Evolutionary conservation across 2,797 vertebrate species (phyloP).

Genomic region (Rhinichthys osculus): DNA sequence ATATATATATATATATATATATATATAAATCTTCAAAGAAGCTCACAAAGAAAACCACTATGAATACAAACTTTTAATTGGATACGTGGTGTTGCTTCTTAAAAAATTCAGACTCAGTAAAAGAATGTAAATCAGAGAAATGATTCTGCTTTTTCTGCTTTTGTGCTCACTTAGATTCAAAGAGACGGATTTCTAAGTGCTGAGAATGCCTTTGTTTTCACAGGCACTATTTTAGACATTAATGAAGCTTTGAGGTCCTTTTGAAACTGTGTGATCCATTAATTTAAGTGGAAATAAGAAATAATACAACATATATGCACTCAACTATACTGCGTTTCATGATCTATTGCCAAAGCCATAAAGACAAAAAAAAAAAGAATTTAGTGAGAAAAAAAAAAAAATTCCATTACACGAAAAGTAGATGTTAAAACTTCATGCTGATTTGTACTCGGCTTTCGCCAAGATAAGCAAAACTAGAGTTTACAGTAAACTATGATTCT

Average conservation of each 20-base stretch:
- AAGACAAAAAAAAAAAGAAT: not conserved
- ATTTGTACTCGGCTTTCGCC: too few relatives aligned
- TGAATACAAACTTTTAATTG: constrained; percentile 66
- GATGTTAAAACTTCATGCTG: too few relatives aligned
- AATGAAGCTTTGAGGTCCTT: constrained; percentile 45
- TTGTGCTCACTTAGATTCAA: constrained; percentile 25
- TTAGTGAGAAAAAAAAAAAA: too few relatives aligned
- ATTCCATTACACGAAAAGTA: too few relatives aligned
- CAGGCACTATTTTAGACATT: constrained; percentile 36
- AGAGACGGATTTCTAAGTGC: constrained; percentile 36
- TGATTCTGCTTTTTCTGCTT: constrained; percentile 14
- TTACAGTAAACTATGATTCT: too few relatives aligned
- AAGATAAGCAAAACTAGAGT: too few relatives aligned
- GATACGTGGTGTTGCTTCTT: constrained; percentile 45
- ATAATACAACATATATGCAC: constrained; percentile 18
- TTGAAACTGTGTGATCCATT: constrained; percentile 49
- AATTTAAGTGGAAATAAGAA: constrained; percentile 36
- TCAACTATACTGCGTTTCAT: constrained; percentile 40
- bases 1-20: not conserved
- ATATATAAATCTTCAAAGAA: constrained; percentile 63
- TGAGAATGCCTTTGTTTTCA: constrained; percentile 41
- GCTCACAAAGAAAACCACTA: constrained; percentile 52
- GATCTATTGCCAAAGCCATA: not conserved
- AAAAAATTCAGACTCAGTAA: constrained; percentile 47
- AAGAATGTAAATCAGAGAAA: constrained; percentile 47